Conservation (phyloP, 1,140 invertebrate genomes). For the Papilio dardanus region DNA sequence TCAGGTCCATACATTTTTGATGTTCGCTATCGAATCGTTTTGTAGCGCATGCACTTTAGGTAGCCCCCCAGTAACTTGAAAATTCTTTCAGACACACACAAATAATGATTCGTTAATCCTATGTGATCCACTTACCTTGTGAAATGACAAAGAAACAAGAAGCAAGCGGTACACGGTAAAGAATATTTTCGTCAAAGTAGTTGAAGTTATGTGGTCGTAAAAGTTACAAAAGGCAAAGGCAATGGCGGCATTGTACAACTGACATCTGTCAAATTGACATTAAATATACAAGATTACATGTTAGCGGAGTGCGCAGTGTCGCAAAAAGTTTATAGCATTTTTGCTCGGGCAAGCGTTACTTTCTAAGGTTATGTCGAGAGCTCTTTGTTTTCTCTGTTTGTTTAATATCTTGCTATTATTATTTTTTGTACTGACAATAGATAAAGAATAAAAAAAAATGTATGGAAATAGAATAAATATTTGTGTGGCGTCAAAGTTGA, state of each 20-base stretch:
- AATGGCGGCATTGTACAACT: conserved; percentile 29
- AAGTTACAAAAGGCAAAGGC: conserved; percentile 40
- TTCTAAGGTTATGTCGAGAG: conserved; percentile 25
- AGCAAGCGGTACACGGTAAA: conserved; percentile 23
- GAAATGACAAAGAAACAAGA: conserved; percentile 1
- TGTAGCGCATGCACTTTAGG: too few species aligned
- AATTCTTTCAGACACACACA: not conserved
- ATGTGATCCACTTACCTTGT: conserved; percentile 9
- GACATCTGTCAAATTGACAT: conserved; percentile 48
- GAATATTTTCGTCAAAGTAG: conserved; percentile 42
- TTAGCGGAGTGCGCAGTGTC: conserved; percentile 43
- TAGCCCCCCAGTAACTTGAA: too few species aligned
- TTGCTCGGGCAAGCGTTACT: conserved; percentile 30
- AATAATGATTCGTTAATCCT: not conserved
- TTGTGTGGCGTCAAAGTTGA: too few species aligned
- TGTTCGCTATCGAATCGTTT: too few species aligned
- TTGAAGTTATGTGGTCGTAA: conserved; percentile 43
- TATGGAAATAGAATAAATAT: too few species aligned
- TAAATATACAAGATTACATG: conserved; percentile 52
- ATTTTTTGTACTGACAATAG: not conserved
- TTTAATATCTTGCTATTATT: not conserved
- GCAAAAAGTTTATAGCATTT: conserved; percentile 46
- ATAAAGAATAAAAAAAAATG: not conserved
- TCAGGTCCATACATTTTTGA: too few species aligned
- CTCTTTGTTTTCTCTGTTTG: not conserved